Conservation (phyloP, 2,888 invertebrate species). For the Odontocolon sp. region DNA sequence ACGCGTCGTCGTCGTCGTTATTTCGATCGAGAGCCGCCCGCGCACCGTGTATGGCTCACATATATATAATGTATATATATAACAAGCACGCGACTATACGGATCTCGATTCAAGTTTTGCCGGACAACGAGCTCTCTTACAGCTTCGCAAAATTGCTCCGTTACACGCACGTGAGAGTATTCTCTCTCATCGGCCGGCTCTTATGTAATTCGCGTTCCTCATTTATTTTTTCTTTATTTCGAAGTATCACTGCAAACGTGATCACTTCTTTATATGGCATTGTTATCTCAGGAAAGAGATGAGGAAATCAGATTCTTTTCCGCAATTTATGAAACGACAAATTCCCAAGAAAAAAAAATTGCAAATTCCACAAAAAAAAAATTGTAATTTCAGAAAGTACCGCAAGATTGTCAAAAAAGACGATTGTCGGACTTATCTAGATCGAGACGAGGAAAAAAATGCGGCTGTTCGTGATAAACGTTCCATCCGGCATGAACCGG, state of each 20-base stretch:
- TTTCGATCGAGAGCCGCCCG: slow-evolving; percentile 34
- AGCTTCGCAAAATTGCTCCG: slow-evolving; percentile 3
- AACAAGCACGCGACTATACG: not conserved
- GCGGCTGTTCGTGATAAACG: not conserved
- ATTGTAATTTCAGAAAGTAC: too few relatives aligned
- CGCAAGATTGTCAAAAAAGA: not conserved
- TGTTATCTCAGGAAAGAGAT: slow-evolving; percentile 25
- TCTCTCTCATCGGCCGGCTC: not conserved
- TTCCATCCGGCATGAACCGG: slow-evolving; percentile 21
- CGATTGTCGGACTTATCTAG: not conserved
- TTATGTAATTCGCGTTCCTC: slow-evolving; percentile 11
- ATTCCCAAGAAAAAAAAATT: not conserved
- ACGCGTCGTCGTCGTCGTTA: slow-evolving; percentile 17
- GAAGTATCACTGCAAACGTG: not conserved
- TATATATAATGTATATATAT: not conserved
- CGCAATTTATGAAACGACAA: not conserved
- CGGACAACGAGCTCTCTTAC: not conserved
- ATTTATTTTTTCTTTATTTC: slow-evolving; percentile 7
- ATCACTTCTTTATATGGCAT: slow-evolving; percentile 4
- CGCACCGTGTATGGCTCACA: slow-evolving; percentile 15
- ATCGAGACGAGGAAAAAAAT: not conserved
- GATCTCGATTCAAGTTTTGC: not conserved
- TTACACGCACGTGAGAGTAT: slow-evolving; percentile 28
- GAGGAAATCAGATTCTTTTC: slow-evolving; percentile 14
- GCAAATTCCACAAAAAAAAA: too few relatives aligned